Percentiles rank a stretch among this genome's conserved stretches.
Evolutionary conservation across 2,113 vertebrate species (phyloP).

Genomic region (Danio rerio): GRCz12tu NC_133180.1:44583001-44583500

Average conservation of each 20-base stretch:
- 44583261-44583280: neutral
- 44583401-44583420: conserved; percentile 11
- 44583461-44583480: conserved; percentile 46
- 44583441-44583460: conserved; percentile 29
- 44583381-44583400: neutral
- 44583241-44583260: conserved; percentile 49
- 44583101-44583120: too few relatives aligned
- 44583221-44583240: neutral
- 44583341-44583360: neutral
- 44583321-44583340: neutral
- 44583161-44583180: too few relatives aligned
- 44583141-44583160: too few relatives aligned
- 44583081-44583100: too few relatives aligned
- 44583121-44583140: too few relatives aligned
- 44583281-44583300: conserved; percentile 25
- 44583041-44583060: too few relatives aligned
- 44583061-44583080: too few relatives aligned
- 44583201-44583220: neutral
- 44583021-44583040: too few relatives aligned
- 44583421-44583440: conserved; percentile 13
- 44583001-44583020: too few relatives aligned
- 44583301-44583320: conserved; percentile 4
- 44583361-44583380: neutral
- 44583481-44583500: conserved; percentile 52
- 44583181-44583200: too few relatives aligned